A percentile compares a stretch with the other conserved stretches of the same genome.
phyloP scores from a whole-genome alignment of 2,888 invertebrate genomes.

The Leucophora obtusa region DNA sequence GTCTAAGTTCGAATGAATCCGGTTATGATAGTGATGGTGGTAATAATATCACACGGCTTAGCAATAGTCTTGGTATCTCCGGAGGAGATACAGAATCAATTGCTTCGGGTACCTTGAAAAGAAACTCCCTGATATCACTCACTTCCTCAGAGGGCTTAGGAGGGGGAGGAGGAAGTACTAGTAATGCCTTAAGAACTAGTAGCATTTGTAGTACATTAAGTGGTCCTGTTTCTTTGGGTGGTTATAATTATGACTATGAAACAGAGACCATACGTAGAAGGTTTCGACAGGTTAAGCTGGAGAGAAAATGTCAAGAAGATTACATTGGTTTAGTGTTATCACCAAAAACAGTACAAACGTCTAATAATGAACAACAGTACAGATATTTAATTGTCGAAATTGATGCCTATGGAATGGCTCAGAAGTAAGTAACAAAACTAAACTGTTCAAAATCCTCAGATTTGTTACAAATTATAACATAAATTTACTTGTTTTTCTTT shows the following conservation, averaged over 20 bases:
- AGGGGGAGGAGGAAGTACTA: conserved; percentile 54
- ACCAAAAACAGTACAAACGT: conserved; percentile 81
- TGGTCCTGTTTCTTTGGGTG: conserved; percentile 76
- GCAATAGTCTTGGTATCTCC: conserved; percentile 77
- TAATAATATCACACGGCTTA: conserved; percentile 59
- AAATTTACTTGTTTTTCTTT: background rate
- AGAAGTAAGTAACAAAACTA: conserved; percentile 74
- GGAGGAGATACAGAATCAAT: conserved; percentile 77
- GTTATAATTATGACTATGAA: conserved; percentile 79
- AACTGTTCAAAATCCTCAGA: background rate
- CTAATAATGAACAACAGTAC: conserved; percentile 81
- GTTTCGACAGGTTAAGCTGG: conserved; percentile 83
- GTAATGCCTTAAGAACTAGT: conserved; percentile 65
- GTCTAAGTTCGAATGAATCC: conserved; percentile 90
- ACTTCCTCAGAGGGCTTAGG: conserved; percentile 74
- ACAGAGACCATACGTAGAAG: conserved; percentile 82
- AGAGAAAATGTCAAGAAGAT: conserved; percentile 83
- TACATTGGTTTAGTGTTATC: conserved; percentile 86
- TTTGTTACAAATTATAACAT: background rate
- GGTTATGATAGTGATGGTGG: conserved; percentile 91
- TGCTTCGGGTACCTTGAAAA: conserved; percentile 76
- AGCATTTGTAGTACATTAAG: conserved; percentile 71
- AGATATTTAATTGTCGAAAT: conserved; percentile 83
- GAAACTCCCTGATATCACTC: conserved; percentile 76
- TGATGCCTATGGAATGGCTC: conserved; percentile 83